Evolutionary conservation across 1,140 invertebrate genomes (phyloP), one percentile per base, ranked within the genome.

Genomic region (Aradophagus sp.): DNA sequence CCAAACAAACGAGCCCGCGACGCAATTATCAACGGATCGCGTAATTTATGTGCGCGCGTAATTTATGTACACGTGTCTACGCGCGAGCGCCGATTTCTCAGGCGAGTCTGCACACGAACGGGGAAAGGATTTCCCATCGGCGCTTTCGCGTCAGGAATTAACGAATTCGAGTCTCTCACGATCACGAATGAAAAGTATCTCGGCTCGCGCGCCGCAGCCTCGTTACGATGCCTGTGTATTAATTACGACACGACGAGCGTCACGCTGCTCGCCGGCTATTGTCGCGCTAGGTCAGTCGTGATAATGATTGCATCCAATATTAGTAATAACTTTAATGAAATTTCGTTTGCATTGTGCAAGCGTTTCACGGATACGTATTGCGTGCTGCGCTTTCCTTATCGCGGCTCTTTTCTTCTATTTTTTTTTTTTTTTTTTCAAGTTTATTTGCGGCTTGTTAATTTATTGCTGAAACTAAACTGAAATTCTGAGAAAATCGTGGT

Each of bases 101-200:
- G 52, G 66, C 42, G 48, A 52, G 66, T 65, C 67, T 62, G 52
- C 41, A 50, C 20, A 50, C 20, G 65, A 70, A 50, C 58, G 65
- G 72, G 61, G 71, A 74, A 76, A 74, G 74, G 67, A 72, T 76
- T 76, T 76, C 72, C 68, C 74, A 69, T 73, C 69, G 59, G 29
- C 38, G 56, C 41, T 63, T 63, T 55, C 58, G 56, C 42, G 73
- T 56, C 59, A 31, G 58, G 52, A 68, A 71, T 68, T 65, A 63
- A 66, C 58, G 39, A 71, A 71, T 67, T 62, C 44, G 50, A 62
- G 29, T 52, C 58, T 68, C 67, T 68, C 73, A 71, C 63, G 73
- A 71, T 67, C 52, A n/a, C n/a, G 47, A 38, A 63, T 47, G 44
- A 58, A 65, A 59, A 53, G 61, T 63, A 55, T 61, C 42, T 62